phyloP scores from a whole-genome alignment of 2,113 vertebrate species.

The Ancistrus triradiatus region DNA sequence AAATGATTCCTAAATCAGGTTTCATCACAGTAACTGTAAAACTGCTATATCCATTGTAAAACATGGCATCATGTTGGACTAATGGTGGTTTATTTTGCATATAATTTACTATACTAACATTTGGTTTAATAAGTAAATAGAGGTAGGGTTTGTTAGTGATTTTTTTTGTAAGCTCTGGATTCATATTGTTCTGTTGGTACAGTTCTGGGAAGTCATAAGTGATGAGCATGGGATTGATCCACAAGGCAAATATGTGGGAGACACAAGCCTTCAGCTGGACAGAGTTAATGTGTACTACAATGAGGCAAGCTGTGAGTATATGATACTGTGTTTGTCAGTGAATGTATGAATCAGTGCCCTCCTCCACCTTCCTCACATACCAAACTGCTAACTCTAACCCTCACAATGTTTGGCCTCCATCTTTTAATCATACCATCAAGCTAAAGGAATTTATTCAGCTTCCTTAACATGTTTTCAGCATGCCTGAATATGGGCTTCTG shows the following conservation, averaged over 20 bases:
- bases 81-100: no score
- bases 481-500: slow-evolving; percentile 23
- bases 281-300: slow-evolving; percentile 91
- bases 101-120: no score
- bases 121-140: no score
- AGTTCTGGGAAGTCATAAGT: slow-evolving; percentile 96
- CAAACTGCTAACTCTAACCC: slow-evolving; percentile 1
- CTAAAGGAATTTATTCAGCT: slow-evolving; percentile 26
- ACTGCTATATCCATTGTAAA: no score
- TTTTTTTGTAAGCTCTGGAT: neutral
- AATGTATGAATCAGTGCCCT: slow-evolving; percentile 27
- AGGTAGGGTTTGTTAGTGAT: neutral
- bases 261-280: slow-evolving; percentile 86
- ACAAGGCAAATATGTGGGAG: slow-evolving; percentile 83
- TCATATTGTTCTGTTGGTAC: neutral
- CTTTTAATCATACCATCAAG: slow-evolving; percentile 21
- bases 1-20: no score
- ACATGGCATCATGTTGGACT: no score
- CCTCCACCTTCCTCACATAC: slow-evolving; percentile 6
- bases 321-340: neutral
- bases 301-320: slow-evolving; percentile 85
- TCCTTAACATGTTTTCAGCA: neutral
- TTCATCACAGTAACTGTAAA: no score
- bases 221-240: slow-evolving; percentile 89
- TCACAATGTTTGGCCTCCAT: neutral